Base-by-base conservation (phyloP, 2,797 vertebrate species). In the Lutjanus campechanus region DNA sequence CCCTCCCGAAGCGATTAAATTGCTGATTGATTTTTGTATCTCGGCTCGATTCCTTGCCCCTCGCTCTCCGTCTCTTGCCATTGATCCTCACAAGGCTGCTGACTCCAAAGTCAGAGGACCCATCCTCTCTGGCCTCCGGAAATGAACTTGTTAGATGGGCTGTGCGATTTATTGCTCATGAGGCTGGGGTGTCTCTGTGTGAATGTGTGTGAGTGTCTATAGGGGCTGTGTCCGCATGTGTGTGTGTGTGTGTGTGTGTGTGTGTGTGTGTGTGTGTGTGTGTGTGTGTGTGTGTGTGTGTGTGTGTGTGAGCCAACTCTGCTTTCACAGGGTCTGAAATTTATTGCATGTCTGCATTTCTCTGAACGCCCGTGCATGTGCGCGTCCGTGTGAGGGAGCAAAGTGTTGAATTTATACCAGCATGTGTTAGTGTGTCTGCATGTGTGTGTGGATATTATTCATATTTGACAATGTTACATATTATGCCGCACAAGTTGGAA, bases 1-100 rank as follows among this genome's bases (percentile, higher is more conserved):
- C 86, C 89, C 84, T 90, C 90, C 87, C 73, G 58, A 94, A 95
- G 94, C 91, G 93, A 95, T 96, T 95, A 96, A 96, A 95, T 95
- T 94, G 93, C 94, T 95, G 94, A 96, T 96, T 96, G 95, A 96
- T 96, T 96, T 96, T 95, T 93, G 93, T 93, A 94, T 95, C 92
- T 94, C 90, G 69, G 93, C 93, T 96, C 94, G 86, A 95, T 95
- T 94, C 92, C 82, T 89, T 89, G 91, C 90, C 90, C 91, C 92
- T 93, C 89, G 66, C 92, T 92, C 93, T 88, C 89, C 88, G 89
- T 94, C 94, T 95, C 91, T 88, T 77, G 89, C 92, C 93, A 96
- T 96, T 96, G 95, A 96, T 96, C 93, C 89, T 91, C 92, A 92
- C 92, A 93, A 95, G 94, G 92, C 93, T 96, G 95, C 95, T 95